These are phyloP conservation scores for Drosophila mercatorum DNA, from an alignment of 2,888 invertebrate species.

Conservation along the genomic window DNA sequence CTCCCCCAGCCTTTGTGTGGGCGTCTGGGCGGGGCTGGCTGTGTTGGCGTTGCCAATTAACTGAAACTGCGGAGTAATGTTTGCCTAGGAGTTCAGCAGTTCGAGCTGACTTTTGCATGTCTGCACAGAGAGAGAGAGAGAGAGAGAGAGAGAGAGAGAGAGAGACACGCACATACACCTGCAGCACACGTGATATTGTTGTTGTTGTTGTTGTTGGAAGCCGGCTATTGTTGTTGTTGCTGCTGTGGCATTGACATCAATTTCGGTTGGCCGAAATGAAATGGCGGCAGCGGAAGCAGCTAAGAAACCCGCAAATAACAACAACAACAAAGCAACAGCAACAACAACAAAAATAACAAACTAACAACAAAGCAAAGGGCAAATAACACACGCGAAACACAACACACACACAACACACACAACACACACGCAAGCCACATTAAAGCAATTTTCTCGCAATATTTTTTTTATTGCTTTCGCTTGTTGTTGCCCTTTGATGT, in stretches of 20 bases:
- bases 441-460: slow-evolving; percentile 66
- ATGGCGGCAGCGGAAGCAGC: slow-evolving; percentile 62
- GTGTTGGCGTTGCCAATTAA: slow-evolving; percentile 70
- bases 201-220: slow-evolving; percentile 12
- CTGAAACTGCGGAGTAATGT: slow-evolving; percentile 79
- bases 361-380: slow-evolving; percentile 44
- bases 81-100: slow-evolving; percentile 46
- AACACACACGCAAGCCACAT: slow-evolving; percentile 70
- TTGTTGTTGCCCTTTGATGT: slow-evolving; percentile 35
- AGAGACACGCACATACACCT: not conserved
- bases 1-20: not conserved
- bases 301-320: slow-evolving; percentile 54
- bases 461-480: slow-evolving; percentile 41
- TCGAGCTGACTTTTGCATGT: slow-evolving; percentile 53
- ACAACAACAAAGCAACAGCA: slow-evolving; percentile 2
- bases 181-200: slow-evolving; percentile 32
- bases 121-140: slow-evolving; percentile 32
- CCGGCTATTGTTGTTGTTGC: slow-evolving; percentile 49
- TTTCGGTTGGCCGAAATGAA: slow-evolving; percentile 58
- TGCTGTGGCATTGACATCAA: slow-evolving; percentile 77
- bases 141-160: not conserved
- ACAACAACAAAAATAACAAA: slow-evolving; percentile 16
- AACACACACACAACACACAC: slow-evolving; percentile 25
- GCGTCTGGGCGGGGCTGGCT: slow-evolving; percentile 28
- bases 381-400: slow-evolving; percentile 55